Evolutionary conservation across 23 tunicate species (phyloP), one percentile per base, ranked within the genome.

Genomic region (Halocynthia roretzi): DNA sequence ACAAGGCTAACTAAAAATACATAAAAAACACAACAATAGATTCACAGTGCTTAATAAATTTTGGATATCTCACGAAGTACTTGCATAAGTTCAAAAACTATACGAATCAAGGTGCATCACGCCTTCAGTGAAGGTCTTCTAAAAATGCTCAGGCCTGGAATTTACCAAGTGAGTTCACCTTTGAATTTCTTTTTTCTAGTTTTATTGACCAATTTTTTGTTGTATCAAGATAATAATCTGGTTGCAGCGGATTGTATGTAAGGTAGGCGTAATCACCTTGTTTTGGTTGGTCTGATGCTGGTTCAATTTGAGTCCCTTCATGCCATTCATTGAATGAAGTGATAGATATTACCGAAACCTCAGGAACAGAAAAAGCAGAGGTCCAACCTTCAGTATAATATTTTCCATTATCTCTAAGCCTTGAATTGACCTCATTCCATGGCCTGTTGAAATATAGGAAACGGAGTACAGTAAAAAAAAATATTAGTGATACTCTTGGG

Each of bases 301-400:
- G 98, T 63, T 93, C 98, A 49, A 93, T 93, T 80, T 93, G 98
- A 8, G 93, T 93, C 11, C 98, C 98, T 75, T 93, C 98, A 61
- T 93, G 98, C 98, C 98, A 93, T 61, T 93, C 98, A 64, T 93
- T 93, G 76, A 93, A 93, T 7, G 98, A 93, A 8, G 93, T 93
- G 8, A 93, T 87, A 0, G 98, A 86, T 7, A 93, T 72, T 50
- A 87, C 56, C 14, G 70, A 54, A 6, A 87, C 77, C 6, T 73
- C 52, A 23, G 61, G 6, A 7, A 54, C 40, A 10, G 78, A 12
- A 7, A 83, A 5, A 20, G 98, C 98, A 14, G 68, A 49, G 9
- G 55, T 49, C 93, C 93, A 93, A 7, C 54, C 61, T 10, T 18
- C 48, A 48, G 67, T 75, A 69, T 86, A 94, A 61, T 87, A 87